These are phyloP conservation scores for Eciton burchellii DNA, from an alignment of 1,140 invertebrate species.

Conservation along the genomic window DNA sequence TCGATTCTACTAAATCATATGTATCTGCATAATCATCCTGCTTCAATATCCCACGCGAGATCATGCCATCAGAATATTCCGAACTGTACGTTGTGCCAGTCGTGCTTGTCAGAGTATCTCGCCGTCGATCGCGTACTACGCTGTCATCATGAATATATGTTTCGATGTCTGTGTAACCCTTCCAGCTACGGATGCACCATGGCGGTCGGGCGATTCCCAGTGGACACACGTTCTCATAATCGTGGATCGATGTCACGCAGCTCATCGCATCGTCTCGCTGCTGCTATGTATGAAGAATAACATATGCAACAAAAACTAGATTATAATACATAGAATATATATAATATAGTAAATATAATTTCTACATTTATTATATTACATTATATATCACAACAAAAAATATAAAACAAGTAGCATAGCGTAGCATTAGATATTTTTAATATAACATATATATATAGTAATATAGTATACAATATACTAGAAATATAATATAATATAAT, in stretches of 20 bases:
- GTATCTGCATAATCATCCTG: conserved; percentile 87
- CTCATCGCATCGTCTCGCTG: conserved; percentile 86
- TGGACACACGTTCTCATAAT: conserved; percentile 90
- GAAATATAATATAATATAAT: no score
- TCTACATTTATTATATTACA: no score
- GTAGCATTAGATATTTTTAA: no score
- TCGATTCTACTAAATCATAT: conserved; percentile 83
- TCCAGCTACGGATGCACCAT: conserved; percentile 90
- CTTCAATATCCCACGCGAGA: conserved; percentile 75
- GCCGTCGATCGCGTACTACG: conserved; percentile 86
- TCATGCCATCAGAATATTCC: conserved; percentile 79
- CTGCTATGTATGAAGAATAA: conserved; percentile 15
- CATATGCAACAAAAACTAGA: background rate
- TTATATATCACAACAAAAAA: no score
- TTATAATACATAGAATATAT: no score
- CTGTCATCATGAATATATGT: conserved; percentile 88
- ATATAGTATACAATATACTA: no score
- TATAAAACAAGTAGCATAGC: no score
- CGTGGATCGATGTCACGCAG: conserved; percentile 88
- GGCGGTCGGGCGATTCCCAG: conserved; percentile 88
- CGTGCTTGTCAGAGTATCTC: conserved; percentile 86
- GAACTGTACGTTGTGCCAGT: conserved; percentile 80
- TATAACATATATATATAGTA: no score
- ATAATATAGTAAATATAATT: background rate
- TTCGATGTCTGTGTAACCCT: conserved; percentile 88